Conservation (phyloP, 2,113 vertebrate genomes). For the Amblyornis subalaris region DNA sequence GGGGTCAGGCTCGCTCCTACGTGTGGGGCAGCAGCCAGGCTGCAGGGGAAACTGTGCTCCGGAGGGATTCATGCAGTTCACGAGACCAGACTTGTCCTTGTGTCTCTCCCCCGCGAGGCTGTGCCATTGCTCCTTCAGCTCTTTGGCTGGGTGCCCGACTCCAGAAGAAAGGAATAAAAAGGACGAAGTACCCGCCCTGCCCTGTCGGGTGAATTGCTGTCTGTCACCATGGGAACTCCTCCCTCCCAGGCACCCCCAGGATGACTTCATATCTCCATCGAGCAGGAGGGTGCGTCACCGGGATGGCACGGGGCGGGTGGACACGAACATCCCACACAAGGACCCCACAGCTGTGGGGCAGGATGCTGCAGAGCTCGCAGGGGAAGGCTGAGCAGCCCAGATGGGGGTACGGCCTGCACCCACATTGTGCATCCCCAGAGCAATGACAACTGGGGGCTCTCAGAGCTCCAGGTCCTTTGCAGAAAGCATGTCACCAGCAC, state of each 20-base stretch:
- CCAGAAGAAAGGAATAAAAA: conserved; percentile 42
- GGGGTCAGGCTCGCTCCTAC: not conserved
- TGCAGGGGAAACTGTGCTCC: not conserved
- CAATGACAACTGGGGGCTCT: fast-evolving
- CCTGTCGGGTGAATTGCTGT: conserved; percentile 34
- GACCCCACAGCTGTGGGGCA: not conserved
- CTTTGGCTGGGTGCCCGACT: conserved; percentile 42
- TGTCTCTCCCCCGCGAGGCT: not conserved
- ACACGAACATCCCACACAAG: not conserved
- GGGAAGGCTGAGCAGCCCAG: not conserved
- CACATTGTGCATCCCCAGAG: fast-evolving
- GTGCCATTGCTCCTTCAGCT: conserved; percentile 37
- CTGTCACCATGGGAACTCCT: conserved; percentile 63
- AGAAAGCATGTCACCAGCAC: not conserved
- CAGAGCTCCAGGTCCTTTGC: not conserved
- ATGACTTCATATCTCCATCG: conserved; percentile 26
- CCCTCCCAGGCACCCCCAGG: not conserved
- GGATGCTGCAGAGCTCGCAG: not conserved
- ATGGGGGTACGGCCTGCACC: fast-evolving
- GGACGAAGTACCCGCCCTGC: conserved; percentile 30
- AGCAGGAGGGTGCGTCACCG: not conserved
- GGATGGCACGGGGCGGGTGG: not conserved
- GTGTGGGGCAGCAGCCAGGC: not conserved
- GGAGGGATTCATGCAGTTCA: not conserved
- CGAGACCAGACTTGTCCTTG: conserved; percentile 36